Base-by-base conservation (phyloP, 2,113 vertebrate genomes). In the Excalfactoria chinensis region DNA sequence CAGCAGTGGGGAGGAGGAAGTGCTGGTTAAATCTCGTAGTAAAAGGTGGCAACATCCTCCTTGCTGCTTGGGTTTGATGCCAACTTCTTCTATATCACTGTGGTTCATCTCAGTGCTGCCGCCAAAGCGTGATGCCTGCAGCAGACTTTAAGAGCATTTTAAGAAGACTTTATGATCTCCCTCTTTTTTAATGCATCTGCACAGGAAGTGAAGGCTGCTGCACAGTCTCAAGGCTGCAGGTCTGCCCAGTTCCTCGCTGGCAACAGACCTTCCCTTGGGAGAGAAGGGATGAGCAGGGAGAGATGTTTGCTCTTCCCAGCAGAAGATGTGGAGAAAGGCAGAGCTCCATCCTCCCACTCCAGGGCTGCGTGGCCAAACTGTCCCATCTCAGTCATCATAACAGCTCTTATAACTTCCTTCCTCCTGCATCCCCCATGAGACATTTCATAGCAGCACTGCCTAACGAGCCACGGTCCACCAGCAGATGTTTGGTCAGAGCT, bases 331-430 rank as follows among this genome's bases (percentile, higher is more conserved):
- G 30, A 0, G 2, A 7, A 74, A 71, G 58, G 60, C 56, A 84
- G 26, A 91, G 74, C 56, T 78, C 62, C 37, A 3, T 74, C 51
- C 34, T 90, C n/a, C 43, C 49, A 67, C 73, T 15, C 41, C 7
- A 26, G n/a, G 64, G 10, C 11, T 22, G 7, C 10, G 2, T 0
- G 51, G 56, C 51, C 17, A 19, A 48, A 72, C 43, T 76, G 34
- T 37, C 0, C 0, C 3, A 17, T 37, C 51, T 17, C 15, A 30
- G 51, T 16, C 22, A 49, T 49, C 48, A 13, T 2, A 43, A 7
- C 3, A 7, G 0, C 41, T 53, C 15, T 30, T 25, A 25, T 25
- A 14, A 49, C 51, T 17, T 53, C 51, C 51, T 53, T 21, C 6
- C 60, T 41, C 30, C 26, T 5, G 3, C 46, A 48, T 20, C 18